phyloP scores from a whole-genome alignment of 2,113 vertebrate genomes.

The Gallinago jamesoni region DNA sequence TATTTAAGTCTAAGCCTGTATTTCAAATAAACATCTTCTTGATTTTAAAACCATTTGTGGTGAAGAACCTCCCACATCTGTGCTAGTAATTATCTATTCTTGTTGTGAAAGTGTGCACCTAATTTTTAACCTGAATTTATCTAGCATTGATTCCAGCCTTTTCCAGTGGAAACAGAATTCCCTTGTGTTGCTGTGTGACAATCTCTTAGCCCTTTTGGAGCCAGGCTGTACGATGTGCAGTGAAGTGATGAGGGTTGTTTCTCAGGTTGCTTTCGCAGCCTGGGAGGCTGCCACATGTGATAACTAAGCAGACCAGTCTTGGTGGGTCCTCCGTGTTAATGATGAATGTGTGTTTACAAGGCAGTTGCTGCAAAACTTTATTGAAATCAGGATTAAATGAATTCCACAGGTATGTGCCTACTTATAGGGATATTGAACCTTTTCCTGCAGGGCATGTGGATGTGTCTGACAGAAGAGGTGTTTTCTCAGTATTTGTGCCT shows the following conservation, averaged over 20 bases:
- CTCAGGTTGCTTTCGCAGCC: neutral
- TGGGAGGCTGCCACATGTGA: neutral
- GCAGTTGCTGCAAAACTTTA: neutral
- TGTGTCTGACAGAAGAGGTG: neutral
- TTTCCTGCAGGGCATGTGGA: neutral
- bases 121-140: neutral
- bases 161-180: neutral
- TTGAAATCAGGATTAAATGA: neutral
- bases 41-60: accelerated
- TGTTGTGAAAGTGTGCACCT: neutral
- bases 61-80: neutral
- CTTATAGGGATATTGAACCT: neutral
- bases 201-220: neutral
- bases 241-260: neutral
- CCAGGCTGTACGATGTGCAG: accelerated
- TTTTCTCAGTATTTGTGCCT: neutral
- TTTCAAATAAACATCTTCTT: neutral
- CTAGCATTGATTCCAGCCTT: neutral
- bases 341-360: neutral
- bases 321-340: accelerated
- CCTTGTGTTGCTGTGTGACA: accelerated
- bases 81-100: neutral
- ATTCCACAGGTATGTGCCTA: neutral
- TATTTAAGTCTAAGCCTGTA: neutral
- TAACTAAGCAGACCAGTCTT: neutral